Percentiles rank a stretch among this genome's conserved stretches.
Conservation (phyloP, 2,888 invertebrate genomes). For the Rugalucina vietnamica region DNA sequence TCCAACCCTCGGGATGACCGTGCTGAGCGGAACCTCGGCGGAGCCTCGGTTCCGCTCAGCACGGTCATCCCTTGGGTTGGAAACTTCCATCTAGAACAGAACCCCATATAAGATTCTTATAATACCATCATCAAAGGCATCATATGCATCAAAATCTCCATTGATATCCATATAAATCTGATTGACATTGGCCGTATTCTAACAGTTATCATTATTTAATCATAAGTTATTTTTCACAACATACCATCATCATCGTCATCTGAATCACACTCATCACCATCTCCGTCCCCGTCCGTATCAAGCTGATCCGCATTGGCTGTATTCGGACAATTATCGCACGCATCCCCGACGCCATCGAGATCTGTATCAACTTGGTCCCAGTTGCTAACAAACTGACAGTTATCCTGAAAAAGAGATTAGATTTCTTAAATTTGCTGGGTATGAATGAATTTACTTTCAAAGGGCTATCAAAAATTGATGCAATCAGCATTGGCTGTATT, state of each 20-base stretch:
- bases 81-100: no score
- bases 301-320: not conserved
- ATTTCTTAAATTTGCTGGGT: no score
- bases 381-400: not conserved
- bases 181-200: constrained; percentile 58
- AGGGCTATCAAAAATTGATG: no score
- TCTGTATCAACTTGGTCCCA: constrained; percentile 76
- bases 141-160: constrained; percentile 68
- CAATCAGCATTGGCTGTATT: no score
- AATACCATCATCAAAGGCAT: constrained; percentile 71
- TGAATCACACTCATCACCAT: not conserved
- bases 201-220: constrained; percentile 70
- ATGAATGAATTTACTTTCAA: no score
- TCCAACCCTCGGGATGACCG: no score
- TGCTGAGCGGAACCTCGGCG: no score
- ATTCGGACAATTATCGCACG: not conserved
- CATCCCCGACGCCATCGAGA: constrained; percentile 51
- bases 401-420: no score
- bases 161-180: constrained; percentile 79
- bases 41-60: no score
- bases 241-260: not conserved
- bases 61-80: no score
- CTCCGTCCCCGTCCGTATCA: not conserved
- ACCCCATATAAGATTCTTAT: no score
- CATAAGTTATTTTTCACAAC: not conserved